These are phyloP conservation scores for Chamaedrilus cognettii DNA, from an alignment of 2,888 invertebrate genomes.

Conservation along the genomic window DNA sequence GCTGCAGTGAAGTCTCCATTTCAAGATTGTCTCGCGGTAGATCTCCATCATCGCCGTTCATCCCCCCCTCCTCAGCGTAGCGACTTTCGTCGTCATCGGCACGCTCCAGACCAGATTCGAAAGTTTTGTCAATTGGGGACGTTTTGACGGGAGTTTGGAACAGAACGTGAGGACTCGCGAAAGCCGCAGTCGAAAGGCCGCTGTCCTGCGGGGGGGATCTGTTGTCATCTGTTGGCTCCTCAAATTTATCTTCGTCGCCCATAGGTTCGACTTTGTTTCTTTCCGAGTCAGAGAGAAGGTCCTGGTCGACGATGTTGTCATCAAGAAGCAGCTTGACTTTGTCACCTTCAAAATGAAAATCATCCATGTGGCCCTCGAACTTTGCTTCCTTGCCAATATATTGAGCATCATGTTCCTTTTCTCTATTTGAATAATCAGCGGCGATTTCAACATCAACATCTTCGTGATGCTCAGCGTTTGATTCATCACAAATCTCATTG, in stretches of 20 bases:
- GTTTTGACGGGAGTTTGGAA: slow-evolving; percentile 25
- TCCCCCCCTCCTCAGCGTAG: neutral
- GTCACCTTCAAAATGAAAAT: no score
- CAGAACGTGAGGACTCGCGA: slow-evolving; percentile 19
- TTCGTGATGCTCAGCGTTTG: no score
- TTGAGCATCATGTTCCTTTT: neutral
- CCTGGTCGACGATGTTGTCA: neutral
- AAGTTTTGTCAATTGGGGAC: slow-evolving; percentile 30
- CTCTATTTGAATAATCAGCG: no score
- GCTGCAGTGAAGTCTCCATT: slow-evolving; percentile 1
- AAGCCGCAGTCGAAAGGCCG: neutral
- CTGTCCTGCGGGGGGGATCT: neutral
- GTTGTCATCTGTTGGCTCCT: neutral
- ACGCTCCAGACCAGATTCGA: slow-evolving; percentile 25
- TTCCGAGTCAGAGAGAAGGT: neutral
- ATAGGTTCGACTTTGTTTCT: no score
- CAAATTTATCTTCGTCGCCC: no score
- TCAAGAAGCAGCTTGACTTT: no score
- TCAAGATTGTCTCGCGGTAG: no score
- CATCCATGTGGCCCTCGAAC: neutral
- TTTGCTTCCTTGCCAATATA: neutral
- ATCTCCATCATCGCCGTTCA: neutral
- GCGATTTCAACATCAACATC: no score
- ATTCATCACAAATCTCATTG: no score
- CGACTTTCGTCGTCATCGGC: neutral